Evolutionary conservation across 2,888 invertebrate species (phyloP).

Genomic region (Sabatieria punctata): DNA sequence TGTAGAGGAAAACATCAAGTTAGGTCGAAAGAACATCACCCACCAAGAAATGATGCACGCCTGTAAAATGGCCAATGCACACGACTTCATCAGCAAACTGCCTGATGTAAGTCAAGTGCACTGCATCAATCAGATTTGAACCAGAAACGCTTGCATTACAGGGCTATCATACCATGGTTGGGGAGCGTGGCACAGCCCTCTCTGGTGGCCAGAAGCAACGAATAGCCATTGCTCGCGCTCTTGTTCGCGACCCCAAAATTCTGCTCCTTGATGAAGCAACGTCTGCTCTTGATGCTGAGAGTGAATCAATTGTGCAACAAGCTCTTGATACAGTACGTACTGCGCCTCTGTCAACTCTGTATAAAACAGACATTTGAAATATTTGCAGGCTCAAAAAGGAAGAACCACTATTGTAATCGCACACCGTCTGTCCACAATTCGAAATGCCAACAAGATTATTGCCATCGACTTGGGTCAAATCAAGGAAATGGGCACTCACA

Average conservation of each 20-base stretch:
- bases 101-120: too few relatives aligned
- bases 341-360: too few relatives aligned
- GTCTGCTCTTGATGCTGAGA: conserved; percentile 60
- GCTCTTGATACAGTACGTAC: conserved; percentile 46
- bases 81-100: conserved; percentile 33
- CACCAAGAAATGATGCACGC: conserved; percentile 15
- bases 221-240: conserved; percentile 38
- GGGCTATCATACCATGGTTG: conserved; percentile 35
- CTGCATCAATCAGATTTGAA: too few relatives aligned
- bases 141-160: too few relatives aligned
- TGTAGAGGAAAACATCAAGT: conserved; percentile 39
- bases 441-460: conserved; percentile 38
- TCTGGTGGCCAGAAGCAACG: conserved; percentile 36
- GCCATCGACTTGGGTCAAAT: conserved; percentile 32
- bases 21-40: conserved; percentile 27
- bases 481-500: conserved; percentile 53
- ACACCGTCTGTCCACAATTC: conserved; percentile 39
- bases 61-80: conserved; percentile 34
- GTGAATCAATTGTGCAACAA: conserved; percentile 63
- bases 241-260: conserved; percentile 50
- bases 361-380: too few relatives aligned
- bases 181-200: conserved; percentile 34
- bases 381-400: conserved; percentile 17
- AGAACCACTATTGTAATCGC: conserved; percentile 38
- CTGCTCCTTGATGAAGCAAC: conserved; percentile 57